Percentiles rank a stretch among this genome's conserved stretches.
These are phyloP conservation scores for Digitonthophagus gazella DNA, from an alignment of 2,888 invertebrate genomes.

Conservation along the genomic window DNA sequence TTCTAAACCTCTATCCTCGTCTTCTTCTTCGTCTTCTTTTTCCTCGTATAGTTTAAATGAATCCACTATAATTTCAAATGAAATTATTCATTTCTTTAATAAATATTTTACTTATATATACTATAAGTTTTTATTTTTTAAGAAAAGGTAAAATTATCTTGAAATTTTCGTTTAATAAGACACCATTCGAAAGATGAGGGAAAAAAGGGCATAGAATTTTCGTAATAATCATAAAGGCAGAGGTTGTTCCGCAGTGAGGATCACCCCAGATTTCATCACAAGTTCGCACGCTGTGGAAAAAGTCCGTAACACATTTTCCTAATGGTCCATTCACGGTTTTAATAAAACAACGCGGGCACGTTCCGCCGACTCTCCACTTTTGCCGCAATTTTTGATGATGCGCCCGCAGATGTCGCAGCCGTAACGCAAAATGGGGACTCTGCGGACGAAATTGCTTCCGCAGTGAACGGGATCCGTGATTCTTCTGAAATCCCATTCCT, in stretches of 20 bases:
- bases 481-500: neutral
- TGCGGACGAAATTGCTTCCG: neutral
- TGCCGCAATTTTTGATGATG: neutral
- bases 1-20: too few relatives aligned
- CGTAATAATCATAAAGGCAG: neutral
- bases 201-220: neutral
- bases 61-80: too few relatives aligned
- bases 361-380: conserved; percentile 27
- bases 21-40: too few relatives aligned
- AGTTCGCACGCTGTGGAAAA: conserved; percentile 22
- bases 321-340: conserved; percentile 35
- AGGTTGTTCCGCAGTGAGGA: neutral
- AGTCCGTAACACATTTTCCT: conserved; percentile 31
- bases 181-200: neutral
- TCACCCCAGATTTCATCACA: conserved; percentile 18
- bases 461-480: neutral
- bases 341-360: conserved; percentile 32
- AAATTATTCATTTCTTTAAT: too few relatives aligned
- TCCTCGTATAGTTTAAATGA: too few relatives aligned
- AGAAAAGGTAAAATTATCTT: neutral
- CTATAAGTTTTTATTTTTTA: too few relatives aligned
- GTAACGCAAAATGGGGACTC: neutral
- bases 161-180: neutral
- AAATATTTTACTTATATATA: too few relatives aligned
- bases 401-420: neutral